Evolutionary conservation across 2,888 invertebrate genomes (phyloP), one percentile per base, ranked within the genome.

Genomic region (Trilocha varians): DNA sequence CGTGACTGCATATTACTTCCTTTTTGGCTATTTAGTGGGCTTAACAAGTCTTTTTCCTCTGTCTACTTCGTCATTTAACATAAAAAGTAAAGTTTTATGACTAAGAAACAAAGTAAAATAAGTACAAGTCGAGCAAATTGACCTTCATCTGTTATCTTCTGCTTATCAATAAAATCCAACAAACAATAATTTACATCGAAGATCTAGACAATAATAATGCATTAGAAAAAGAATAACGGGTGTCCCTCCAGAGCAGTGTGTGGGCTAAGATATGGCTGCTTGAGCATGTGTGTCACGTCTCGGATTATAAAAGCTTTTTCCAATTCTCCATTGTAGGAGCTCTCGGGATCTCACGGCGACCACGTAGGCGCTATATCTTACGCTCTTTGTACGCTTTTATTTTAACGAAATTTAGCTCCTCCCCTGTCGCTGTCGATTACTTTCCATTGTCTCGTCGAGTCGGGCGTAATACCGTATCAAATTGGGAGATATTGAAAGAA

Each of bases 221-320:
- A 66, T 68, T 63, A 55, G 56, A 64, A 59, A 58, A 58, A 65
- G 66, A 71, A 70, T 63, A 57, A 68, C 55, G 57, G 48, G 46
- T 43, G 45, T 48, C 48, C 51, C 53, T 50, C 44, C 48, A 46
- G 54, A 38, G 13, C 38, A 32, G 14, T 49, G 51, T 53, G 57
- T 60, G 62, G 55, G 50, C 62, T 63, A 62, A 66, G 65, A 65
- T 65, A 65, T 63, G 59, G 61, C 60, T 65, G 63, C 63, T 78
- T 77, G 69, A 58, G 66, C 78, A 85, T 85, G 84, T 83, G 68
- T 73, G 79, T 83, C 85, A 84, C 85, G 85, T 74, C 61, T 73
- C 63, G 82, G 85, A 85, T 85, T 84, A 85, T 85, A 85, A 84
- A 84, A 85, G 84, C 84, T 82, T 85, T 85, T 85, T 85, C 85